phyloP scores from a whole-genome alignment of 2,888 invertebrate genomes.

The Eilema depressum region DNA sequence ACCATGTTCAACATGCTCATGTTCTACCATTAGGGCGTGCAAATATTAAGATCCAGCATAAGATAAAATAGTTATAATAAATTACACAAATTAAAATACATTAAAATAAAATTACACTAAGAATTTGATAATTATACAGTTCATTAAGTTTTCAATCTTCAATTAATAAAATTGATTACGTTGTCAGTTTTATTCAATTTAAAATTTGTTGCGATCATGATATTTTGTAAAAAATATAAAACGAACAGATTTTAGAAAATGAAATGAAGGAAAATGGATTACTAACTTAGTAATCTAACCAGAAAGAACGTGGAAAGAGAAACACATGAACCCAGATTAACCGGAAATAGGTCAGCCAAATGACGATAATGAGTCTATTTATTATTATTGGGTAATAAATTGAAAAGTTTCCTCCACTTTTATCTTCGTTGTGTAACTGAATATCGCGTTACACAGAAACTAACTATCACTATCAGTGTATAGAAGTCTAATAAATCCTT shows the following conservation, averaged over 20 bases:
- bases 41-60: background rate
- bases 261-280: background rate
- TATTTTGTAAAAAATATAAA: background rate
- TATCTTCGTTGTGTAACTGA: background rate
- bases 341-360: background rate
- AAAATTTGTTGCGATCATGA: background rate
- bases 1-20: background rate
- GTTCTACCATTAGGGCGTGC: conserved; percentile 28
- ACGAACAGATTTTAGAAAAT: no score
- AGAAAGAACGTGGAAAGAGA: background rate
- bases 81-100: conserved; percentile 18
- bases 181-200: background rate
- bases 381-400: no score
- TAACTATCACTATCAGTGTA: background rate
- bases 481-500: background rate
- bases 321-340: no score
- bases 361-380: background rate
- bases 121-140: conserved; percentile 19
- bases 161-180: background rate
- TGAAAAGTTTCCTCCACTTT: background rate
- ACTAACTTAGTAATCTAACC: background rate
- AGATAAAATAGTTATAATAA: conserved; percentile 4
- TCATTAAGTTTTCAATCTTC: background rate
- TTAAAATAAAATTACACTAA: conserved; percentile 29
- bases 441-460: no score